Evolutionary conservation across 1,140 invertebrate genomes (phyloP).

Genomic region (Brachionus rotundiformis): DNA sequence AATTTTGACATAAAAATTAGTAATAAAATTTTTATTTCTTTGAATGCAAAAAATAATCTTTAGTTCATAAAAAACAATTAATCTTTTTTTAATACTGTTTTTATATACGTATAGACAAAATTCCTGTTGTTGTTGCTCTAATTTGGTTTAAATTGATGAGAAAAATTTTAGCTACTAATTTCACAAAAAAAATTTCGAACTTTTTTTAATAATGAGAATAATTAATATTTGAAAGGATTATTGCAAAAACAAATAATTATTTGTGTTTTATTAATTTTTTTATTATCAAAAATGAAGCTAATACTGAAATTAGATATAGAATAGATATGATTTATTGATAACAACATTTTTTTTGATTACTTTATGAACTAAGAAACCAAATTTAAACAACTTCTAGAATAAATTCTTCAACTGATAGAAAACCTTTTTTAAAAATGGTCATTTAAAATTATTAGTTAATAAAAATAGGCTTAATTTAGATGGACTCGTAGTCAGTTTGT

Average conservation of each 20-base stretch:
- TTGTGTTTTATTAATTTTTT: conserved; percentile 9
- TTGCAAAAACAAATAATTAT: background rate
- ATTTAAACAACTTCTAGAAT: background rate
- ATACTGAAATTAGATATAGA: background rate
- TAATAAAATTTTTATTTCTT: background rate
- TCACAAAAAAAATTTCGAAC: background rate
- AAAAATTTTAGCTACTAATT: background rate
- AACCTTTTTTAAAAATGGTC: no score
- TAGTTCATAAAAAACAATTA: background rate
- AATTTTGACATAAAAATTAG: conserved; percentile 8
- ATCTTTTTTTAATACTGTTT: no score
- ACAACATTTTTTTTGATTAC: background rate
- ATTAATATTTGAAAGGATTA: background rate
- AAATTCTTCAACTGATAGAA: no score
- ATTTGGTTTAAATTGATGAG: background rate
- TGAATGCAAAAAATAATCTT: background rate
- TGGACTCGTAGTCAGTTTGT: background rate
- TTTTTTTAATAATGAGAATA: background rate
- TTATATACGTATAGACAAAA: no score
- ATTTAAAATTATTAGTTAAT: no score
- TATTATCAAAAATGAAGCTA: background rate
- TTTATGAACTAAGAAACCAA: background rate
- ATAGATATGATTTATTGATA: background rate
- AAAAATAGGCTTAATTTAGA: background rate
- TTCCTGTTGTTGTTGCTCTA: background rate